Evolutionary conservation across 2,113 vertebrate species (phyloP).

Genomic region (Brachyhypopomus occidentalis): DNA sequence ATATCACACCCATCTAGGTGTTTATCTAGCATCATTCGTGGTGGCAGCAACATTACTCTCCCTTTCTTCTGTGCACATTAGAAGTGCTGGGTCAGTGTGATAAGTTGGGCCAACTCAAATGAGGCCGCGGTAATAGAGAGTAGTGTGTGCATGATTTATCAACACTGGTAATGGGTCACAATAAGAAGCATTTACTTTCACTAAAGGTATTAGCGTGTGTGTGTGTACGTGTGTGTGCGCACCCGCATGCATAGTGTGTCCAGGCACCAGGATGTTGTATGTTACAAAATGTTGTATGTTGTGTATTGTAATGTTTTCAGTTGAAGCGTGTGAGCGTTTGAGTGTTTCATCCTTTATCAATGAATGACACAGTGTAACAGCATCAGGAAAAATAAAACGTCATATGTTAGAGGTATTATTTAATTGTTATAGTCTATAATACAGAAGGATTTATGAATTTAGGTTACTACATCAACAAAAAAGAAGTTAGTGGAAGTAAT

Average conservation of each 20-base stretch:
- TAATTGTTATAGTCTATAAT: too few relatives aligned
- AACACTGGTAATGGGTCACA: constrained; percentile 20
- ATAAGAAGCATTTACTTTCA: not conserved
- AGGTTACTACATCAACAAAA: too few relatives aligned
- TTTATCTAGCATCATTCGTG: constrained; percentile 36
- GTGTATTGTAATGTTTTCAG: not conserved
- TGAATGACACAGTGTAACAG: not conserved
- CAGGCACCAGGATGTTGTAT: too few relatives aligned
- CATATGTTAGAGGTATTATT: too few relatives aligned
- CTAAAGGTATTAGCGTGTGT: not conserved
- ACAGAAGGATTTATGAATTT: too few relatives aligned
- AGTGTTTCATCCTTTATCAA: too few relatives aligned
- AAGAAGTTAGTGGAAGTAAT: too few relatives aligned
- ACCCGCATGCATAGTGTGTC: constrained; percentile 2
- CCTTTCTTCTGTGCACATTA: constrained; percentile 4
- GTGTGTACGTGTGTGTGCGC: constrained; percentile 29
- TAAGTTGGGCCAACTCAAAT: constrained; percentile 31
- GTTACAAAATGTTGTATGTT: too few relatives aligned
- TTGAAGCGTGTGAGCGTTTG: not conserved
- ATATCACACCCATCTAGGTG: constrained; percentile 35
- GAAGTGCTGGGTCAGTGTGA: constrained; percentile 18
- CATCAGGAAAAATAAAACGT: too few relatives aligned
- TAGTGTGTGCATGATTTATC: constrained; percentile 16
- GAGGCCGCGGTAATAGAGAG: constrained; percentile 2
- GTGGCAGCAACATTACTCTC: constrained; percentile 30